Percentiles rank a stretch among this genome's conserved stretches.
Conservation (phyloP, 37 sponge, comb jelly and placozoan species). For the Cliona cf. orientalis region DNA sequence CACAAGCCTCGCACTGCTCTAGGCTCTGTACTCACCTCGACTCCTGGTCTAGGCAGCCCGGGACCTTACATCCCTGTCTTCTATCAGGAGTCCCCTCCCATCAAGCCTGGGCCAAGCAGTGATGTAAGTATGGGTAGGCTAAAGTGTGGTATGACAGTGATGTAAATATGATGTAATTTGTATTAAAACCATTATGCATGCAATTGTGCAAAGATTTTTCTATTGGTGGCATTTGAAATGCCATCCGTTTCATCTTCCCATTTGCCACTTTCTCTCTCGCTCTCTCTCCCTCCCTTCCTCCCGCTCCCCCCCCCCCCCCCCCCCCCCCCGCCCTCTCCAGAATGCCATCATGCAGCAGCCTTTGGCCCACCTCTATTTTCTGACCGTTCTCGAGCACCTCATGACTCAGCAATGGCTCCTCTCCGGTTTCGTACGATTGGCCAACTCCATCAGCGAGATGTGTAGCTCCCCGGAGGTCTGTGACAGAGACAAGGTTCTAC, state of each 20-base stretch:
- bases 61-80: conserved; percentile 57
- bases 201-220: too few relatives aligned
- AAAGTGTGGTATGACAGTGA: too few relatives aligned
- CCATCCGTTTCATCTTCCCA: too few relatives aligned
- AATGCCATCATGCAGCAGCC: conserved; percentile 78
- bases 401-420: conserved; percentile 21
- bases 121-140: conserved; percentile 33
- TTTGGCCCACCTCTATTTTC: conserved; percentile 84
- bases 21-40: conserved; percentile 14
- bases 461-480: conserved; percentile 6
- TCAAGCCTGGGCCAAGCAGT: background rate
- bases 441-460: background rate
- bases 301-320: background rate
- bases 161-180: background rate
- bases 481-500: conserved; percentile 39
- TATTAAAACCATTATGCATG: background rate
- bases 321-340: conserved; percentile 21
- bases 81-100: conserved; percentile 55
- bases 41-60: background rate
- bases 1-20: conserved; percentile 24
- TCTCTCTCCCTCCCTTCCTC: too few relatives aligned
- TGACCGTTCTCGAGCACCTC: conserved; percentile 77
- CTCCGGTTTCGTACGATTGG: conserved; percentile 9
- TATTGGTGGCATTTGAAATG: too few relatives aligned
- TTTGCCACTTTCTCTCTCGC: too few relatives aligned